Evolutionary conservation across 2,888 invertebrate species (phyloP).

Genomic region (Zelleria hepariella): DNA sequence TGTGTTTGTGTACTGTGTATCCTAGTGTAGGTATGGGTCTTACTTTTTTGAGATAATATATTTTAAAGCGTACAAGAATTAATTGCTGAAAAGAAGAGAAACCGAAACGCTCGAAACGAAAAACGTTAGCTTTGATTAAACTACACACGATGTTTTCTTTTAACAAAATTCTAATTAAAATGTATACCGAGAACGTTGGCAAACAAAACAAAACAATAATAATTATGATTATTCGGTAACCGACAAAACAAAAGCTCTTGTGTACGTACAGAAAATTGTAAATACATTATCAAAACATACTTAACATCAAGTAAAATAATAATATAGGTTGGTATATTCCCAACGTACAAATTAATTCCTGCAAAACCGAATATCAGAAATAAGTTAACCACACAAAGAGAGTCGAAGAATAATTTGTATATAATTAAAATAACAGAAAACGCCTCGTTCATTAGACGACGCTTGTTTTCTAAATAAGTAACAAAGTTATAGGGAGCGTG

Average conservation of each 20-base stretch:
- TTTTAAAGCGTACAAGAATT: no score
- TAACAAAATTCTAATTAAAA: constrained; percentile 5
- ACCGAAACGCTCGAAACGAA: background rate
- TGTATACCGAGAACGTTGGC: background rate
- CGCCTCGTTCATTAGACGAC: constrained; percentile 21
- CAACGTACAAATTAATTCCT: constrained; percentile 51
- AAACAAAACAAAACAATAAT: constrained; percentile 4
- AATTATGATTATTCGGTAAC: constrained; percentile 1
- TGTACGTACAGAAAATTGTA: constrained; percentile 3
- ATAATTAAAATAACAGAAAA: constrained; percentile 36
- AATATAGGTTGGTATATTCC: constrained; percentile 21
- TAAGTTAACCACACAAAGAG: constrained; percentile 45
- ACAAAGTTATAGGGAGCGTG: constrained; percentile 3
- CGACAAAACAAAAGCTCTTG: constrained; percentile 1
- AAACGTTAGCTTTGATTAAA: background rate
- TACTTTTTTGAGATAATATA: no score
- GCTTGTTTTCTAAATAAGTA: constrained; percentile 21
- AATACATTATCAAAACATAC: background rate
- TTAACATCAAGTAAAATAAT: constrained; percentile 23
- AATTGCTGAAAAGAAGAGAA: no score
- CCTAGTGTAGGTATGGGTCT: no score
- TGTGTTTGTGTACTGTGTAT: no score
- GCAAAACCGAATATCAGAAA: constrained; percentile 51
- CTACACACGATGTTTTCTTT: constrained; percentile 2
- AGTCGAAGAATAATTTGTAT: constrained; percentile 23